A percentile compares a stretch with the other conserved stretches of the same genome.
Evolutionary conservation across 2,113 vertebrate species (phyloP).

Genomic region (Cynocephalus volans): DNA sequence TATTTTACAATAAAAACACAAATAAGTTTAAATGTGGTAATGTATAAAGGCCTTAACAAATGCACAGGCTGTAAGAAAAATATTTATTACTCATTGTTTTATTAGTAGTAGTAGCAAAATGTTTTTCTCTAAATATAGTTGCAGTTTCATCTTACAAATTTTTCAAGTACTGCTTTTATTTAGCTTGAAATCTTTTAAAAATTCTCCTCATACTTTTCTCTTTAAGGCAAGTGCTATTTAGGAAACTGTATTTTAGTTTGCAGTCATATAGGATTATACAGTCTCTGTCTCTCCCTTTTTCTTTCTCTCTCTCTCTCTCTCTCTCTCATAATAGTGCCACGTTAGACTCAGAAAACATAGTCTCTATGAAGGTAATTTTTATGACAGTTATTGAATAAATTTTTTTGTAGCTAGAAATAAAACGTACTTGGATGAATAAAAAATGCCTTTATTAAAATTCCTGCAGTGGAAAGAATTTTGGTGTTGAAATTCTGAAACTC

Average conservation of each 20-base stretch:
- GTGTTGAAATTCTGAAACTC: conserved; percentile 28
- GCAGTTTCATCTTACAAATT: neutral
- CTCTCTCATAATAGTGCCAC: conserved; percentile 1
- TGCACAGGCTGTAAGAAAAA: neutral
- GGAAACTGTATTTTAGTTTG: conserved; percentile 40
- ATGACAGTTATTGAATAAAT: conserved; percentile 59
- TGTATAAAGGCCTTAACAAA: neutral
- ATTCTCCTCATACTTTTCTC: neutral
- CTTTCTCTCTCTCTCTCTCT: neutral
- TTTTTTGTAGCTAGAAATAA: conserved; percentile 43
- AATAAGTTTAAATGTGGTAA: neutral
- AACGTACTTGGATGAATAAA: conserved; percentile 68
- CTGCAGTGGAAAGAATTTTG: conserved; percentile 59
- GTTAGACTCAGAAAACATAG: neutral
- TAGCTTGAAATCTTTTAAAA: conserved; percentile 36
- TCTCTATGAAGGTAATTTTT: conserved; percentile 53
- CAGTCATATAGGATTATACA: neutral
- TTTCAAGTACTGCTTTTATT: neutral
- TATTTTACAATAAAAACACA: conserved; percentile 24
- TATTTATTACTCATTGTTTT: neutral
- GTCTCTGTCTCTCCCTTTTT: neutral
- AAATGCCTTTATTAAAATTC: conserved; percentile 61
- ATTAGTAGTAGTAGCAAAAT: conserved; percentile 5
- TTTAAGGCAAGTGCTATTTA: conserved; percentile 51
- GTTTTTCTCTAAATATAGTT: neutral